Conservation (phyloP, 2,113 vertebrate genomes). For the Ptychochromis oligacanthus region DNA sequence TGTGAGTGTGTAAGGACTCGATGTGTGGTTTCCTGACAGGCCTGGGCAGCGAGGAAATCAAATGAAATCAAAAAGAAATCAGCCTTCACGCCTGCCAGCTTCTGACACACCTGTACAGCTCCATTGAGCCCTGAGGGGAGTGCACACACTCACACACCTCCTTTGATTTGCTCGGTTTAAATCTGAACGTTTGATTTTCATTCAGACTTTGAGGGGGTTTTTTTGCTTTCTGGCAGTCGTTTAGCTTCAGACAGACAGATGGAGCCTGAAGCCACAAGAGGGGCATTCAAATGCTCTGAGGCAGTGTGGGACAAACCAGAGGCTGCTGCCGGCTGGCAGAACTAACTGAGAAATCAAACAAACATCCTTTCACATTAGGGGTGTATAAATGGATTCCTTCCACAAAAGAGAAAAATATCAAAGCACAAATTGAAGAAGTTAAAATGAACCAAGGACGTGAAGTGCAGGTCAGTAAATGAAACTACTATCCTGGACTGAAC, state of each 20-base stretch:
- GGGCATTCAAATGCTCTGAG: constrained; percentile 1
- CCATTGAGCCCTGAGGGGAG: neutral
- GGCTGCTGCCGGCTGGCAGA: neutral
- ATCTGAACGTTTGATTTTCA: constrained; percentile 26
- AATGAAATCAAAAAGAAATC: constrained; percentile 15
- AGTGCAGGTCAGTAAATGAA: neutral
- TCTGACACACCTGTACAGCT: neutral
- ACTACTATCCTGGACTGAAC: neutral
- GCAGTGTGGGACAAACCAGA: neutral
- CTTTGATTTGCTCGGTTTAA: constrained; percentile 17
- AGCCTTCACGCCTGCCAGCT: neutral
- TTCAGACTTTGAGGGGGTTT: neutral
- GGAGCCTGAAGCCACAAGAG: constrained; percentile 14
- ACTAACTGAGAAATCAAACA: neutral
- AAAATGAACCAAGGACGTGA: neutral
- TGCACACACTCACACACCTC: neutral
- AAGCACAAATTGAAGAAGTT: neutral
- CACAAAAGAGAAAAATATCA: neutral
- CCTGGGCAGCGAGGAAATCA: neutral
- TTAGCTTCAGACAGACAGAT: constrained; percentile 21
- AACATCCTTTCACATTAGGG: neutral
- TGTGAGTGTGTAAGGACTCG: neutral
- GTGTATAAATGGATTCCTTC: neutral
- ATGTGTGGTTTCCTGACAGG: neutral
- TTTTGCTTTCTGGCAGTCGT: neutral